Conservation (phyloP, 2,797 vertebrate genomes). For the Prionace glauca region DNA sequence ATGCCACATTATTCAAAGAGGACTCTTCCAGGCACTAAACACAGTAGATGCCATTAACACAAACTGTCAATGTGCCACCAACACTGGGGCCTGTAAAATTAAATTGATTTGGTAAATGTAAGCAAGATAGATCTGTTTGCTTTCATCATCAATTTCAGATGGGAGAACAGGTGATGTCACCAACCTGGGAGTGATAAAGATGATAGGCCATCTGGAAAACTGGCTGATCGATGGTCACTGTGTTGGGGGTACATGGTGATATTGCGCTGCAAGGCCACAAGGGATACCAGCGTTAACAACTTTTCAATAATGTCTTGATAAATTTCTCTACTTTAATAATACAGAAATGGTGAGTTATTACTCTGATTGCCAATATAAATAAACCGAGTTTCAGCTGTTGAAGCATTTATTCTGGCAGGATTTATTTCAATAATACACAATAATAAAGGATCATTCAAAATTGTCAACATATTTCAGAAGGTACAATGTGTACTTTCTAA, state of each 20-base stretch:
- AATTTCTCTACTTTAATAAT: slow-evolving; percentile 94
- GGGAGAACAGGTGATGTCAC: slow-evolving; percentile 93
- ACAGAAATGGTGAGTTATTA: slow-evolving; percentile 92
- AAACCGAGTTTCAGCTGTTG: slow-evolving; percentile 69
- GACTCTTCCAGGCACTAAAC: slow-evolving; percentile 94
- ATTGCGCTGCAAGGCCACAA: slow-evolving; percentile 83
- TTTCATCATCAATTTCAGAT: slow-evolving; percentile 98
- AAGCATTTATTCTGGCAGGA: slow-evolving; percentile 57
- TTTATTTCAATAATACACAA: slow-evolving; percentile 46
- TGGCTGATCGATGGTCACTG: slow-evolving; percentile 79
- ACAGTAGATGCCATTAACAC: slow-evolving; percentile 91
- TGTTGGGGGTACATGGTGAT: slow-evolving; percentile 75
- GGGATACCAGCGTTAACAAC: slow-evolving; percentile 80
- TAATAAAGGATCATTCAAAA: slow-evolving; percentile 59
- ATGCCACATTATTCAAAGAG: slow-evolving; percentile 94
- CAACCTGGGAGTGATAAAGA: slow-evolving; percentile 89
- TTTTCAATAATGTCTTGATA: slow-evolving; percentile 90
- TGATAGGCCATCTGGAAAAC: slow-evolving; percentile 82
- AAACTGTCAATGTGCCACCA: slow-evolving; percentile 98
- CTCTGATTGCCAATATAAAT: slow-evolving; percentile 83
- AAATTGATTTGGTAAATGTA: slow-evolving; percentile 99
- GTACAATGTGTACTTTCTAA: slow-evolving; percentile 23
- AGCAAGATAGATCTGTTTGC: slow-evolving; percentile 99
- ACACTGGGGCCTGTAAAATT: slow-evolving; percentile 88
- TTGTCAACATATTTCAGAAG: slow-evolving; percentile 63